Conservation (phyloP, 1,140 invertebrate genomes). For the Bombus terrestris region DNA sequence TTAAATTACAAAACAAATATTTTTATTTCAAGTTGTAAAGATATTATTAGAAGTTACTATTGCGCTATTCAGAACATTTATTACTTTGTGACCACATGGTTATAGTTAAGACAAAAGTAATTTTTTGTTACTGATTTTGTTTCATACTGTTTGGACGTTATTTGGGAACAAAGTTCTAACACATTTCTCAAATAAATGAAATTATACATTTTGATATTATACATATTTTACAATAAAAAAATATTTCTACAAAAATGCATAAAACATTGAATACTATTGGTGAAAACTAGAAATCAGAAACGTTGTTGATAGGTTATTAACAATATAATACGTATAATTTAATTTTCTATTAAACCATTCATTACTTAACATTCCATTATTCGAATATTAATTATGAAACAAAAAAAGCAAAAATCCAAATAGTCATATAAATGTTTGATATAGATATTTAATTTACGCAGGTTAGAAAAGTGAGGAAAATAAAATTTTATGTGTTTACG, state of each 20-base stretch:
- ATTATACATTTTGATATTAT: not conserved
- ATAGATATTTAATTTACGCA: not conserved
- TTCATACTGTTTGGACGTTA: not conserved
- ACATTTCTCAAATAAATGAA: not conserved
- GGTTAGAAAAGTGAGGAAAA: no score
- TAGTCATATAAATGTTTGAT: not conserved
- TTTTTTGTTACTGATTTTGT: not conserved
- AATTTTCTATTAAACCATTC: not conserved
- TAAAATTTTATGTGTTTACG: constrained; percentile 22
- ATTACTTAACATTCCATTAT: not conserved
- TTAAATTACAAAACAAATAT: not conserved
- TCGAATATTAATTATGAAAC: not conserved
- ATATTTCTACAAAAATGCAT: not conserved
- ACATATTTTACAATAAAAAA: not conserved
- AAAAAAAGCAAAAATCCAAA: not conserved
- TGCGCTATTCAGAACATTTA: not conserved
- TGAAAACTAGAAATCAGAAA: not conserved
- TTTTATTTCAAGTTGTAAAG: not conserved
- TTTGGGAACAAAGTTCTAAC: not conserved
- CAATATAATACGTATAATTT: not conserved
- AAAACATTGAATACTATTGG: not conserved
- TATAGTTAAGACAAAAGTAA: not conserved
- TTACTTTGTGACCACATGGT: not conserved
- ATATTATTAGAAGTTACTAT: not conserved
- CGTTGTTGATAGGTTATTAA: not conserved